Base-by-base conservation (phyloP, 2,888 invertebrate species). In the Callinectes sapidus region DNA sequence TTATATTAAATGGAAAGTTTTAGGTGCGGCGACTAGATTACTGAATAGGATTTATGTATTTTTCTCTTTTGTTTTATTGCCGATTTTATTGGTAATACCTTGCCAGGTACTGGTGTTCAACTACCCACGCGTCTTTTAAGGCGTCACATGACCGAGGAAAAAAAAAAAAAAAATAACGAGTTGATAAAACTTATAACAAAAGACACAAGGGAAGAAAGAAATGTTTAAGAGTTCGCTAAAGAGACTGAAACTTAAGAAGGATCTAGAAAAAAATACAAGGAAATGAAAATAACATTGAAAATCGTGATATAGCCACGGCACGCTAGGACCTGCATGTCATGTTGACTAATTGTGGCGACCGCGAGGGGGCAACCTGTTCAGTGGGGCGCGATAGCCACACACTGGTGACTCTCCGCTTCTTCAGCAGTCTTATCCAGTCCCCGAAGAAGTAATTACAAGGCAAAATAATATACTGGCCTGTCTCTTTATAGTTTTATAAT, bases 271-370 rank as follows among this genome's bases (percentile, higher is more conserved):
- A 71, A 71, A n/a, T 10, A 71, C 6, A 10, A 71, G 28, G 28
- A 71, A 71, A 71, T 71, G 10, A 13, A 13, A 28, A 71, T 8
- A 71, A 71, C 71, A 71, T 28, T 71, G 71, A 71, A 71, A 71
- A 28, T 71, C 71, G 28, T 28, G 71, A 28, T 28, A 28, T 10
- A 71, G 71, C 71, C 71, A 13, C 71, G 71, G 28, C 71, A 28
- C 13, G n/a, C n/a, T 8, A 71, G 71, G 71, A 71, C 71, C 28
- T 71, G 71, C 71, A 71, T 71, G 71, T 71, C 71, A 71, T 71
- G 28, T 71, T 28, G 71, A 71, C 28, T 71, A 71, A 71, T 71
- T 71, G 71, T 28, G 28, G 61, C 18, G 28, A 28, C 71, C 10
- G 10, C 28, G n/a, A 71, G 10, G 71, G 28, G 71, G 71, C 71